Base-by-base conservation (phyloP, 2,797 vertebrate genomes). In the Hydrophis major region DNA sequence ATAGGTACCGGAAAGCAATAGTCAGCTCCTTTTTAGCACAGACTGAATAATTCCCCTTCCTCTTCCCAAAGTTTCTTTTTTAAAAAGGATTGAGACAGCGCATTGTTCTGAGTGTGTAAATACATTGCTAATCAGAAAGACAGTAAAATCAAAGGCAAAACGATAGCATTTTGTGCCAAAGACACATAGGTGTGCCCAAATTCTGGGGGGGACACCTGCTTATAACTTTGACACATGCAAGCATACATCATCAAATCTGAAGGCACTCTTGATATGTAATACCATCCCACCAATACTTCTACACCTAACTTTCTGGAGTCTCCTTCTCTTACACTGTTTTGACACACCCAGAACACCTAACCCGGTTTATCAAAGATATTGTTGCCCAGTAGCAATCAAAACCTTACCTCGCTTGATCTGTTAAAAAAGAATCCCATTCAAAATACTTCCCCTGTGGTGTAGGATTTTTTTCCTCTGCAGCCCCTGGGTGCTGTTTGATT, bases 391-490 rank as follows among this genome's bases (percentile, higher is more conserved):
- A 56, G 18, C 27, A 91, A 37, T 32, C 56, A n/a, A 42, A 8
- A 18, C 57, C 93, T 93, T 93, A 93, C 93, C 93, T 93, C 89
- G 87, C 93, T 93, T 91, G 87, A 93, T 91, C 87, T 27, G 69
- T 88, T 87, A 66, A 83, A 57, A 47, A 47, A 89, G 83, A 93
- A 91, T 93, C 93, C 93, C 87, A 89, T 91, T 86, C 90, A 93
- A 93, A 93, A 91, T 57, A 89, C 37, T 91, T 91, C 57, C 32
- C 50, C n/a, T 42, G 57, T 89, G 66, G n/a, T 60, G 56, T 37
- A 59, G 42, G 37, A 7, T 28, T 60, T 66, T 27, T 37, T 13
- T 0, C 28, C 53, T 32, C 93, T 89, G 66, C 86, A 89, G 53
- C 47, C 47, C 2, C 32, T 78, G 90, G 57, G 89, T 74, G 57